Evolutionary conservation across 1,140 invertebrate species (phyloP), one percentile per base, ranked within the genome.

Genomic region (Epicauta chinensis): DNA sequence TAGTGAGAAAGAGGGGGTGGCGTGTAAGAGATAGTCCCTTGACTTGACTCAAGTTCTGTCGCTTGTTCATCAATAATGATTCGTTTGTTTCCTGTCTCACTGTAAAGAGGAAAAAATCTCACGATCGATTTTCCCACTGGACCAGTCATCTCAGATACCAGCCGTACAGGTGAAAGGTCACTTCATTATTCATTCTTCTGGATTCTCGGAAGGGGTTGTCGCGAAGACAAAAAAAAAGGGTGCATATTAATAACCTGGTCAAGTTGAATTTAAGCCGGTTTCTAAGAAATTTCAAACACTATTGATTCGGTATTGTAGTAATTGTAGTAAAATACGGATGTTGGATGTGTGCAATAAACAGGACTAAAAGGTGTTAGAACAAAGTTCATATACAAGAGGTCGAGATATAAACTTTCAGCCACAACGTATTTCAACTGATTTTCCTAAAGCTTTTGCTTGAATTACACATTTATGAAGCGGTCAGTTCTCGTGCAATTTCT

Each of bases 341-440:
- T 23, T 23, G 23, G 23, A 23, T 23, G 23, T 23, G 23, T 3
- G n/a, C n/a, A 23, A 23, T 23, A 23, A 23, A 23, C 23, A 23
- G 23, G 23, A 23, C 23, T 23, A 23, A 23, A 23, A 23, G 23
- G 23, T 23, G 23, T 23, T 23, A 7, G 23, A 23, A 7, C 23
- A 23, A 23, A 23, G 23, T 23, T 23, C 23, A 7, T 23, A 55
- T 55, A 48, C 52, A 48, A 40, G 35, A 47, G 31, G 55, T 55
- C 36, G 44, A 40, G 57, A 53, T 56, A 50, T 43, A 44, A 47
- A 46, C 53, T 48, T 53, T 38, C 50, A 44, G 35, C 56, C 52
- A 40, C 56, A 40, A 51, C 45, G 48, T 58, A 57, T 57, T 57
- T 58, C 56, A 58, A 47, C 41, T 43, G 52, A 58, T 58, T 58